Evolutionary conservation across 2,113 vertebrate genomes (phyloP), one percentile per base, ranked within the genome.

Genomic region (Mugil cephalus): DNA sequence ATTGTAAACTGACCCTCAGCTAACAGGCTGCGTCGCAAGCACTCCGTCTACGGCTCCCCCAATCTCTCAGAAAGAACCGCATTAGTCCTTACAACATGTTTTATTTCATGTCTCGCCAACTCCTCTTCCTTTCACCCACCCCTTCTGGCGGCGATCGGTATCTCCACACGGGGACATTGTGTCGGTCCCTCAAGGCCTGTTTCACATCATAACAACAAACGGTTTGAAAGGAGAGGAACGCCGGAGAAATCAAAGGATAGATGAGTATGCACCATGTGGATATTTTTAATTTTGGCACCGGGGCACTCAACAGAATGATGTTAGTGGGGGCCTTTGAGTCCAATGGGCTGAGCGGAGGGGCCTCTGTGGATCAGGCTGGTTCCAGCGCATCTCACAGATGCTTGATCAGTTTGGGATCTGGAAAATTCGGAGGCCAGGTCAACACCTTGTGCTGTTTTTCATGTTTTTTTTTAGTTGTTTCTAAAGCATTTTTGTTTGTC

Each of bases 151-250:
- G 79, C 74, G 87, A 85, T 90, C 53, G 63, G 52, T 77, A 85
- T 87, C 73, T 85, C 66, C 77, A 85, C 84, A 74, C 59, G 80
- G 81, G 81, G 85, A 73, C 75, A 79, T 59, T 78, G 75, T 87
- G 83, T 80, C 58, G 56, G 72, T 83, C 90, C 84, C 90, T 72
- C 34, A 56, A 73, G 87, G 80, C 82, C 84, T 69, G 81, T 88
- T 86, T 88, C 71, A 80, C 76, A 83, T 87, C 71, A 79, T 81
- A 69, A 80, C 85, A 89, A 83, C 84, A 90, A 91, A 90, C 82
- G 75, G 58, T 82, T 77, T 51, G 83, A 89, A 81, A 66, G 76
- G 72, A 73, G 63, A 74, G 69, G 78, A 65, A 71, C 13, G 18
- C 36, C 63, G 34, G 60, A 78, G 69, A 51, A 24, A 69, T 81